Percentiles rank a stretch among this genome's conserved stretches.
Evolutionary conservation across 2,888 invertebrate genomes (phyloP).

Genomic region (Oscheius myriophilus): DNA sequence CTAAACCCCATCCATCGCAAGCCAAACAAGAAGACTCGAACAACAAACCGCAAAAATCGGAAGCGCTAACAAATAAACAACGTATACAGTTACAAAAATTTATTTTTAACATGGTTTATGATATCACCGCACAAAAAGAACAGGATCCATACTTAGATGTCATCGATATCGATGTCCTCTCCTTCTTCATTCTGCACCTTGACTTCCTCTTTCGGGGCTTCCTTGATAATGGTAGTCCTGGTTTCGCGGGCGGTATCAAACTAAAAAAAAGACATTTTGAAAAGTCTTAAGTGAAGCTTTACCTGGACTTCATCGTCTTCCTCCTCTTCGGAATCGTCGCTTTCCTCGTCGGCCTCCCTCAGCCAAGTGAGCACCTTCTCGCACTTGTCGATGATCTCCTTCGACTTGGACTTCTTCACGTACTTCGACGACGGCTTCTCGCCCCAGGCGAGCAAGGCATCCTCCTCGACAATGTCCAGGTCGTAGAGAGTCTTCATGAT

Average conservation of each 20-base stretch:
- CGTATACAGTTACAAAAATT: background rate
- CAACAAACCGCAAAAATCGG: no score
- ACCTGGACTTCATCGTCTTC: slow-evolving; percentile 75
- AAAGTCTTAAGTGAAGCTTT: slow-evolving; percentile 2
- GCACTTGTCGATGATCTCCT: slow-evolving; percentile 90
- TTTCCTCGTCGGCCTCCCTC: slow-evolving; percentile 90
- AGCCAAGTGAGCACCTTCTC: slow-evolving; percentile 95
- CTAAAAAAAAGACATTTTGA: background rate
- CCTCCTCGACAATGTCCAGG: slow-evolving; percentile 91
- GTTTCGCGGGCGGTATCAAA: slow-evolving; percentile 5
- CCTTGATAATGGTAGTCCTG: no score
- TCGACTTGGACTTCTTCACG: slow-evolving; percentile 85
- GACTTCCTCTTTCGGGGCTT: slow-evolving; percentile 30
- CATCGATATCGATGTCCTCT: slow-evolving; percentile 64
- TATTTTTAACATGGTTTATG: background rate
- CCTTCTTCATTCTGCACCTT: slow-evolving; percentile 55
- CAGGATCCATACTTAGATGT: slow-evolving; percentile 50
- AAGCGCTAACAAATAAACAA: background rate
- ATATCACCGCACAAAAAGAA: background rate
- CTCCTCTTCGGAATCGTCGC: slow-evolving; percentile 79
- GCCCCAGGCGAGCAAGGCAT: slow-evolving; percentile 92
- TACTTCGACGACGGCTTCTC: slow-evolving; percentile 89
- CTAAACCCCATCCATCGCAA: no score
- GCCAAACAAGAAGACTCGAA: no score
- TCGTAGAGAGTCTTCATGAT: slow-evolving; percentile 93